Evolutionary conservation across 2,888 invertebrate genomes (phyloP), one percentile per base, ranked within the genome.

Genomic region (Chrysodeixis includens): DNA sequence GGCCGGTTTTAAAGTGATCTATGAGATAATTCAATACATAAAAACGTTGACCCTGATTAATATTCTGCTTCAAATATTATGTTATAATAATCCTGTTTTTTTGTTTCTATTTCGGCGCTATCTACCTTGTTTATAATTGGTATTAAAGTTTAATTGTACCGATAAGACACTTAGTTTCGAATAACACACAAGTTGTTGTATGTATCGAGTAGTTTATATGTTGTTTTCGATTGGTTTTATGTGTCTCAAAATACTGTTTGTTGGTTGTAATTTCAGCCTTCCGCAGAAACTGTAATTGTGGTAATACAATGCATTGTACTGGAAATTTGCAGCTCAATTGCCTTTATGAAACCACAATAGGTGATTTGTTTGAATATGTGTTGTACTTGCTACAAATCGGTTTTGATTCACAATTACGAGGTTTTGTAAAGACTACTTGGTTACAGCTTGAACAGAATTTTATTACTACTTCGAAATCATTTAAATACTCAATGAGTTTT

Each of bases 241-340:
- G 40, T n/a, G 40, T 49, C 3, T 49, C 9, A 16, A 14, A 54
- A 0, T n/a, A 30, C 2, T 30, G 56, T 62, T 66, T 61, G 62
- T 59, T 18, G 16, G 49, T 56, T 83, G 86, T 85, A 85, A 86
- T 84, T 82, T 79, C 75, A 86, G 68, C 86, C 84, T 81, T 82
- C 81, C 35, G 54, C 49, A 54, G 53, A 26, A 35, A 62, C 26
- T 53, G 35, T 66, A 62, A 55, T 63, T 61, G 65, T 35, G 56
- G 64, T 46, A 5, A 56, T 51, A 69, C 60, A 57, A 62, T 76
- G 32, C 56, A 32, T 35, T 2, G 8, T 51, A 49, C 30, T 62
- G 56, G 30, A 54, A 53, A 53, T 44, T 22, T 14, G 10, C 26
- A 44, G 20, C 35, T 64, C 35, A 26, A 55, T 46, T 32, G 14